Evolutionary conservation across 1,140 invertebrate species (phyloP).

Genomic region (Mercenaria mercenaria): DNA sequence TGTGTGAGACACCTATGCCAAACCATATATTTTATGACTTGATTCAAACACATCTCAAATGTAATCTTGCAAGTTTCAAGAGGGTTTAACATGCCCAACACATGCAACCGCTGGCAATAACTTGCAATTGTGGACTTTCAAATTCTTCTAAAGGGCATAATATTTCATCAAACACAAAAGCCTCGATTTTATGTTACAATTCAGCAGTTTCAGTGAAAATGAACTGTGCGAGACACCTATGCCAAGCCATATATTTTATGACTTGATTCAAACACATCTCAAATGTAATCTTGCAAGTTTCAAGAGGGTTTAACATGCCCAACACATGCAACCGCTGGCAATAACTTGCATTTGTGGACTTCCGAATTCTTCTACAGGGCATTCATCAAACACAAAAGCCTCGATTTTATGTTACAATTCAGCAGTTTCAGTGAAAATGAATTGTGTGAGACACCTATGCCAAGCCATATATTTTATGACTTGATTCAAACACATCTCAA

Average conservation of each 20-base stretch:
- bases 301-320: constrained; percentile 32
- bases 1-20: constrained; percentile 46
- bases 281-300: constrained; percentile 43
- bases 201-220: too few relatives aligned
- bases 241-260: constrained; percentile 3
- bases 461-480: constrained; percentile 8
- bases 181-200: too few relatives aligned
- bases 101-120: constrained; percentile 46
- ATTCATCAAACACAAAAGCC: too few relatives aligned
- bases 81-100: constrained; percentile 4
- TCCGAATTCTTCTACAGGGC: too few relatives aligned
- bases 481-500: constrained; percentile 45
- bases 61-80: constrained; percentile 54
- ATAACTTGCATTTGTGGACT: constrained; percentile 29
- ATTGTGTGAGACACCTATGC: constrained; percentile 37
- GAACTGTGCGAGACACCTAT: constrained; percentile 45
- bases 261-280: constrained; percentile 52
- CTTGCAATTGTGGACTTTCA: constrained; percentile 9
- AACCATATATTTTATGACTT: background rate
- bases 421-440: too few relatives aligned
- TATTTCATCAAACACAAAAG: too few relatives aligned
- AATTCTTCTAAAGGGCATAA: too few relatives aligned
- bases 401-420: too few relatives aligned
- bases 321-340: constrained; percentile 37
- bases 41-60: constrained; percentile 51